A percentile compares a stretch with the other conserved stretches of the same genome.
Conservation (phyloP, 2,888 invertebrate genomes). For the Acanthosepion lycidas region DNA sequence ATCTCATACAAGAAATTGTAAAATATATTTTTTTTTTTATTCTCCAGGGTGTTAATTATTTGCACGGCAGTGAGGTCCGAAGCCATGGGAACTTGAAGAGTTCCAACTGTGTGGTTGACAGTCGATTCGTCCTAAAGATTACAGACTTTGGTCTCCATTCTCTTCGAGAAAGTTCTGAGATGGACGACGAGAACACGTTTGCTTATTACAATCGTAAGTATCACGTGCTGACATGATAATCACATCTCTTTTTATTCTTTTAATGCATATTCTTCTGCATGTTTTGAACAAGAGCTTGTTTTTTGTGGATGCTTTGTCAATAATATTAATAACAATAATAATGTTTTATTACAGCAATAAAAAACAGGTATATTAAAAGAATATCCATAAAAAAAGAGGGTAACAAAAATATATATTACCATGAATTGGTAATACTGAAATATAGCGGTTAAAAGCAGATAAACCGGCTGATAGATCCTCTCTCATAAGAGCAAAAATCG, state of each 20-base stretch:
- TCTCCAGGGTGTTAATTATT: slow-evolving; percentile 89
- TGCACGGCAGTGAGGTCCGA: slow-evolving; percentile 90
- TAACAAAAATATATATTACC: too few relatives aligned
- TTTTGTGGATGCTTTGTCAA: too few relatives aligned
- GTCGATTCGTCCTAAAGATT: slow-evolving; percentile 94
- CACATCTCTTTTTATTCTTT: background rate
- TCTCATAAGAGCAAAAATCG: too few relatives aligned
- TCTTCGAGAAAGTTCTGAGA: slow-evolving; percentile 77
- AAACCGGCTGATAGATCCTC: too few relatives aligned
- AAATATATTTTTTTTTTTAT: too few relatives aligned
- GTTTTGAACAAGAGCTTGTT: background rate
- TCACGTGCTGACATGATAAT: rapidly evolving
- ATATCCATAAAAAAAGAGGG: too few relatives aligned
- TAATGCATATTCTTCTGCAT: background rate
- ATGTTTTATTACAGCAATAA: too few relatives aligned
- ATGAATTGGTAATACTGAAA: too few relatives aligned
- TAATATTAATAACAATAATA: too few relatives aligned
- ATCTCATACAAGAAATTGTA: too few relatives aligned
- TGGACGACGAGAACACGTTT: slow-evolving; percentile 58
- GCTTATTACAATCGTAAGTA: slow-evolving; percentile 58
- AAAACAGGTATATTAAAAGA: too few relatives aligned
- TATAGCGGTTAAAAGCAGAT: too few relatives aligned
- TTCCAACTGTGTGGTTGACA: slow-evolving; percentile 91
- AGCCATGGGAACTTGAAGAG: slow-evolving; percentile 84
- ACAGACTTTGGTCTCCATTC: slow-evolving; percentile 94